A percentile compares a stretch with the other conserved stretches of the same genome.
Evolutionary conservation across 2,888 invertebrate genomes (phyloP).

Genomic region (Yponomeuta evonymella): DNA sequence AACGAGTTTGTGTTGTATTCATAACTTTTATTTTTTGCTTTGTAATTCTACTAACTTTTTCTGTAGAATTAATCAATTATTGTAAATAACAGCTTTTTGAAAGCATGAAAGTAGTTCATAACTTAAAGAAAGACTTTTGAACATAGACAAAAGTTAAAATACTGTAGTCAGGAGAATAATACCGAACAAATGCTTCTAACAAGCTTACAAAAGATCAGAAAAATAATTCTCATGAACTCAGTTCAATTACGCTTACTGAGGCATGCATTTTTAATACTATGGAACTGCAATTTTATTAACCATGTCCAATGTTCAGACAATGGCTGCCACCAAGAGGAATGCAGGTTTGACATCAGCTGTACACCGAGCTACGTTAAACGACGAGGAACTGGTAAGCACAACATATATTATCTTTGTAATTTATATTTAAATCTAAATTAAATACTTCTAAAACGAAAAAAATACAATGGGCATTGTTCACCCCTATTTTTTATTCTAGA

Average conservation of each 20-base stretch:
- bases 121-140: not conserved
- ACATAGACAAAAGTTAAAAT: conserved; percentile 11
- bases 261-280: not conserved
- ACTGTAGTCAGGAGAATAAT: conserved; percentile 7
- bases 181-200: not conserved
- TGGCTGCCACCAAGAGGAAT: conserved; percentile 98
- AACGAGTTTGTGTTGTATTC: not conserved
- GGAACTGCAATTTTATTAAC: conserved; percentile 2
- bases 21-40: conserved; percentile 2
- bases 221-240: conserved; percentile 18
- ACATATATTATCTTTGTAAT: too few relatives aligned
- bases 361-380: conserved; percentile 97
- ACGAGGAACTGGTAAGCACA: conserved; percentile 96
- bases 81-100: conserved; percentile 4
- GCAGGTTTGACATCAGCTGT: conserved; percentile 98
- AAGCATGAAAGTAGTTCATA: conserved; percentile 11
- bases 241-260: conserved; percentile 9
- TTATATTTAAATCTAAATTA: too few relatives aligned
- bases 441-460: too few relatives aligned
- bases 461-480: too few relatives aligned
- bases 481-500: too few relatives aligned
- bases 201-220: conserved; percentile 13
- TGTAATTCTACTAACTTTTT: not conserved
- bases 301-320: conserved; percentile 83
- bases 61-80: not conserved